A percentile compares a stretch with the other conserved stretches of the same genome.
Conservation (phyloP, 2,797 vertebrate species). For the Tenualosa thibaudeaui region DNA sequence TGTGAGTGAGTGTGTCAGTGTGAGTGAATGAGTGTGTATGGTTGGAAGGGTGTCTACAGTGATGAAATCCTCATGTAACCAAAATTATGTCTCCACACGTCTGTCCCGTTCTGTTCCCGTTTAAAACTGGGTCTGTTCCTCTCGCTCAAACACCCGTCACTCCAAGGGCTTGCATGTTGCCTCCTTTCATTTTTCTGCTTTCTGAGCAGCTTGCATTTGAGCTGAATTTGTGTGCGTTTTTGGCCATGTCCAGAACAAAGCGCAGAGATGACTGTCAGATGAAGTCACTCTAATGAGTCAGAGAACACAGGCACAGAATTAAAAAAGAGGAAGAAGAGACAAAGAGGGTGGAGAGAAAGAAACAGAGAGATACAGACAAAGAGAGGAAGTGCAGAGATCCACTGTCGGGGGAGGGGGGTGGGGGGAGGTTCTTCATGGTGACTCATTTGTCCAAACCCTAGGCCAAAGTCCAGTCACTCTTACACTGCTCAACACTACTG, state of each 20-base stretch:
- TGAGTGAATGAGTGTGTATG: conserved; percentile 6
- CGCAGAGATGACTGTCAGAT: not conserved
- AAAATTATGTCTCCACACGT: not conserved
- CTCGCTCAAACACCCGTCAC: not conserved
- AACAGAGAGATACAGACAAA: not conserved
- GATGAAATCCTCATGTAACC: conserved; percentile 6
- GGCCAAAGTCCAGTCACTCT: conserved; percentile 41
- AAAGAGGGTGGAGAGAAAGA: not conserved
- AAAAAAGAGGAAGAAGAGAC: not conserved
- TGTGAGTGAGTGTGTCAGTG: conserved; percentile 21
- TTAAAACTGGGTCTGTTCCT: not conserved
- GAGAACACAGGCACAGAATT: not conserved
- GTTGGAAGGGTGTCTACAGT: not conserved
- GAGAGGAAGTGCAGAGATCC: conserved; percentile 6
- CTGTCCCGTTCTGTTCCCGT: not conserved
- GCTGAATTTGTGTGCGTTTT: not conserved
- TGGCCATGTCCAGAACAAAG: not conserved
- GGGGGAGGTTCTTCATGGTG: conserved; percentile 2
- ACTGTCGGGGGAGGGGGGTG: not conserved
- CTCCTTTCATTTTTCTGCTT: not conserved
- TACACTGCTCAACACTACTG: conserved; percentile 38
- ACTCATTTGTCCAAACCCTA: conserved; percentile 49
- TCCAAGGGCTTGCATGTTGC: not conserved
- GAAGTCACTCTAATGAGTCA: not conserved
- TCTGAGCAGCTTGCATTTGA: not conserved